phyloP scores from a whole-genome alignment of 2,113 vertebrate genomes.

The Barbus barbus region DNA sequence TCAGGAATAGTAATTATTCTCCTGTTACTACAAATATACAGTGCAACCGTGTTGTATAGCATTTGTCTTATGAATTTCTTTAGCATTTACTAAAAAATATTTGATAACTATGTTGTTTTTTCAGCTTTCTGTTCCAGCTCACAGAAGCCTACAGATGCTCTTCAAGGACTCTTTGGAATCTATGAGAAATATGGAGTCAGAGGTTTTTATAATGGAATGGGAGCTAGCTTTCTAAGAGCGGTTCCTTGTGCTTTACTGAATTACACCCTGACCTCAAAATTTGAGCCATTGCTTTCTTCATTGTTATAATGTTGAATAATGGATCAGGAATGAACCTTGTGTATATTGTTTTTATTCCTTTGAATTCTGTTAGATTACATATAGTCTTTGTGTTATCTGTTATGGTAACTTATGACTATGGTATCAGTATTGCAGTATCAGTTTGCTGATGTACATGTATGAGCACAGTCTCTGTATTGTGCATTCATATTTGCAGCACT shows the following conservation, averaged over 20 bases:
- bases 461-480: background rate
- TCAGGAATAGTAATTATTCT: too few species aligned
- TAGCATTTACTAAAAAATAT: background rate
- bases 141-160: conserved; percentile 43
- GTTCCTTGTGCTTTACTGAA: conserved; percentile 75
- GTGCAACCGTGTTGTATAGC: background rate
- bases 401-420: background rate
- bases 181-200: conserved; percentile 69
- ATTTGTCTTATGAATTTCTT: conserved; percentile 2
- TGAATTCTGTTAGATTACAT: background rate
- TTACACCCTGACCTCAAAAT: conserved; percentile 69
- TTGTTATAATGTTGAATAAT: conserved; percentile 18
- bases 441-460: background rate
- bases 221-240: conserved; percentile 73
- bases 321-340: background rate
- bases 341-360: background rate
- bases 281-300: conserved; percentile 58
- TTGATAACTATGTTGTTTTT: conserved; percentile 34
- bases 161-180: conserved; percentile 65
- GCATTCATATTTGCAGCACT: background rate
- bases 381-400: background rate
- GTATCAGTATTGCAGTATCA: background rate
- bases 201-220: conserved; percentile 76
- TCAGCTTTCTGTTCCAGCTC: conserved; percentile 68
- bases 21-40: background rate